Evolutionary conservation across 1,140 invertebrate genomes (phyloP).

Genomic region (Calephelis virginiensis): DNA sequence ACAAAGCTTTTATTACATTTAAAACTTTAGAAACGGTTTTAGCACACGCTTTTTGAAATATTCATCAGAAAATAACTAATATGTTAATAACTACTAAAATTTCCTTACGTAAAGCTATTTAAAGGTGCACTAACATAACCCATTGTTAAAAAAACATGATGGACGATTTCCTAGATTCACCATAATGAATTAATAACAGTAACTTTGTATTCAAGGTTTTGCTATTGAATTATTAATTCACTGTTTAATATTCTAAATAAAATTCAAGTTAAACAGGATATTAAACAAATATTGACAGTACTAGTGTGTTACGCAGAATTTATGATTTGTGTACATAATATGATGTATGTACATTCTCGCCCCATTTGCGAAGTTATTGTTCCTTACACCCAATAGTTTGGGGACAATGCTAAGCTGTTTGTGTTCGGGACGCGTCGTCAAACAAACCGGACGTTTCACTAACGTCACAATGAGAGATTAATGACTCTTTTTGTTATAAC

Average conservation of each 20-base stretch:
- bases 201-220: conserved; percentile 6
- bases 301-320: conserved; percentile 32
- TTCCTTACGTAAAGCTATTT: neutral
- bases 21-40: no score
- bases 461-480: conserved; percentile 72
- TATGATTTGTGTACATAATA: conserved; percentile 67
- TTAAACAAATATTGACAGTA: conserved; percentile 11
- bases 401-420: conserved; percentile 58
- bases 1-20: no score
- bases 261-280: neutral
- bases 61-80: neutral
- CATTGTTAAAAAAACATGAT: conserved; percentile 7
- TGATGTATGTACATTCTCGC: conserved; percentile 63
- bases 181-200: neutral
- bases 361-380: conserved; percentile 63
- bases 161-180: conserved; percentile 1
- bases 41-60: neutral
- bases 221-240: neutral
- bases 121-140: conserved; percentile 4
- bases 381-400: conserved; percentile 69
- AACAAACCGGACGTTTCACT: conserved; percentile 64
- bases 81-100: neutral
- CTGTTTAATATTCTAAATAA: neutral
- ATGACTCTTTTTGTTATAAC: conserved; percentile 71
- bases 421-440: conserved; percentile 63